Base-by-base conservation (phyloP, 2,888 invertebrate genomes). In the Pachliopta kotzebuea region DNA sequence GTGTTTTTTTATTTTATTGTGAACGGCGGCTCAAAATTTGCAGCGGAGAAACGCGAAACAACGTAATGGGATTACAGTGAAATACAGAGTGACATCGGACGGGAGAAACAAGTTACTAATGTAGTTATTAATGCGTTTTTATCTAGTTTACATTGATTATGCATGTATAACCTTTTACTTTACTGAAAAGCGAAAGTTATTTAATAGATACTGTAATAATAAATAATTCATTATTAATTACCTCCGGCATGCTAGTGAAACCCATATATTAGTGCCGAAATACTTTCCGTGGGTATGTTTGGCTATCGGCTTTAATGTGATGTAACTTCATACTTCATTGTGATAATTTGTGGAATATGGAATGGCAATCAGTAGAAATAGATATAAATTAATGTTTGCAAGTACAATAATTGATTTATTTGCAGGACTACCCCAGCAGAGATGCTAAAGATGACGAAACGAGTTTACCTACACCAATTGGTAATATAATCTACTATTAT, bases 71-170 rank as follows among this genome's bases (percentile, higher is more conserved):
- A 91, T 91, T 91, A 90, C 79, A 84, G 87, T 88, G 85, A 89
- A 88, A 90, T 88, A 90, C 84, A 79, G 88, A 78, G 70, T 78
- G 80, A 81, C 84, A 84, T 86, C 88, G 84, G 88, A 90, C 88
- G 90, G 79, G 86, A 88, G 88, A 86, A 88, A 89, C 87, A 85
- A 83, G 88, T 85, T 81, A 84, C 86, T 92, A 92, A 92, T 92
- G 86, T 90, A 92, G 91, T 92, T 92, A 90, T 91, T 91, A 90
- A 92, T 92, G 90, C 88, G 83, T 83, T 89, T 88, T 84, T 80
- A 85, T 77, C 77, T 84, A 81, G 86, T 85, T 88, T 86, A 85
- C 84, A 81, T 83, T 82, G 80, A 80, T 74, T 82, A 76, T 76
- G 75, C 76, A 72, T 76, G 75, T 76, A 72, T 72, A 77, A 76